Base-by-base conservation (phyloP, 2,888 invertebrate genomes). In the Flabesymbios commensalis region DNA sequence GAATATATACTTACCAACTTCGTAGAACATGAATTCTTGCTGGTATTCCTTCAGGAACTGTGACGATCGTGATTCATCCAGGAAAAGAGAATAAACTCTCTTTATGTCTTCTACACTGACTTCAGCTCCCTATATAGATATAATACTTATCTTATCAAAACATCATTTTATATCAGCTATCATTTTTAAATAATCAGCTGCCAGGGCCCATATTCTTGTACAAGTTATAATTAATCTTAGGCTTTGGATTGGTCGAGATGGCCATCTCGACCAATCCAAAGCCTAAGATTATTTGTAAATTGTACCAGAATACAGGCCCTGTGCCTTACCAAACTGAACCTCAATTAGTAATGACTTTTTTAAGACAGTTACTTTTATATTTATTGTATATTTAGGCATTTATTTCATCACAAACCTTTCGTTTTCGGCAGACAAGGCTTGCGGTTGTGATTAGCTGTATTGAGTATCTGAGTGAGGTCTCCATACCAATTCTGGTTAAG, bases 401-500 rank as follows among this genome's bases (percentile, higher is more conserved):
- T n/a, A n/a, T n/a, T n/a, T n/a, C n/a, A n/a, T n/a, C n/a, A n/a
- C 52, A 7, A 0, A 91, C 92, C 84, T 95, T 96, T 71, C 95
- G 87, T 72, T 93, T 89, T 49, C 90, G 87, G 57, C 94, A 90
- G n/a, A 97, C 93, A n/a, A 99, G 88, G 70, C 92, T 91, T 0
- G 98, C 92, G 0, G 95, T 93, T 33, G 96, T 95, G 73, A 99
- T 98, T 33, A 99, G 87, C 78, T 99, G 99, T 81, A 99, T 98
- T 32, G 96, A 93, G 84, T 99, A 99, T 61, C 99, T 88, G 17
- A 99, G 86, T 0, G 95, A 95, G 0, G 97, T 94, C 79, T 95
- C 94, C 14, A 90, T 88, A 0, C 95, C 95, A 45, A 99, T 94
- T 57, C 93, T 88, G 0, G 97, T 95, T 41, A 99, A 85, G 7